Evolutionary conservation across 2,797 vertebrate genomes (phyloP), one percentile per base, ranked within the genome.

Genomic region (Eupleurogrammus muticus): DNA sequence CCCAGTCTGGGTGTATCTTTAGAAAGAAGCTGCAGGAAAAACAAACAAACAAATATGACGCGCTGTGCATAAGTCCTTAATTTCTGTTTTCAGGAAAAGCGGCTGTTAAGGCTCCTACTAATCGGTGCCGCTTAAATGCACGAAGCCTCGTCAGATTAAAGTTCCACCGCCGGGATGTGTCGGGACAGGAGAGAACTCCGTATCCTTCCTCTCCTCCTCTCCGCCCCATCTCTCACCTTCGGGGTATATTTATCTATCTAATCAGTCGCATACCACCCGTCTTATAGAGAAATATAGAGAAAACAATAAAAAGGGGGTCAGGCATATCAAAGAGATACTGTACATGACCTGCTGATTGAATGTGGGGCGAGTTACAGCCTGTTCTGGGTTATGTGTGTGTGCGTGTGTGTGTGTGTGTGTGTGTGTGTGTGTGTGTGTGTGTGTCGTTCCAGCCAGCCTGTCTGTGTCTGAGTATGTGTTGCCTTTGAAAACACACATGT

Each of bases 191-290:
- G 77, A 73, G 71, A 70, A 73, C 75, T 77, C 51, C 40, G 70
- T 75, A 77, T 84, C 71, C 79, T 80, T 89, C 83, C 84, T 86
- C 72, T 88, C 55, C 68, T 74, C 48, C 73, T 81, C 68, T 78
- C 53, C 72, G 47, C 67, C 44, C n/a, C 4, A 38, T 73, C 81
- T 83, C 64, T 79, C 73, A 77, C 84, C 87, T 86, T 62, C 65
- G 21, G 85, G 91, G 79, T 89, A 83, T 93, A 91, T 91, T 90
- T 84, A 88, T 92, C 90, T 88, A 77, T 77, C 92, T 90, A 86
- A 94, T 94, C 93, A 87, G 86, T 77, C 87, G 83, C 93, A 94
- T 88, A 86, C 88, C 89, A 89, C 70, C 83, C 82, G 87, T 89
- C 86, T 82, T 81, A 85, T 83, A 70, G 75, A 77, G 81, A 88